A percentile compares a stretch with the other conserved stretches of the same genome.
Conservation (phyloP, 35 echinoderm and acorn worm genomes). For the Ophiothrix spiculata region DNA sequence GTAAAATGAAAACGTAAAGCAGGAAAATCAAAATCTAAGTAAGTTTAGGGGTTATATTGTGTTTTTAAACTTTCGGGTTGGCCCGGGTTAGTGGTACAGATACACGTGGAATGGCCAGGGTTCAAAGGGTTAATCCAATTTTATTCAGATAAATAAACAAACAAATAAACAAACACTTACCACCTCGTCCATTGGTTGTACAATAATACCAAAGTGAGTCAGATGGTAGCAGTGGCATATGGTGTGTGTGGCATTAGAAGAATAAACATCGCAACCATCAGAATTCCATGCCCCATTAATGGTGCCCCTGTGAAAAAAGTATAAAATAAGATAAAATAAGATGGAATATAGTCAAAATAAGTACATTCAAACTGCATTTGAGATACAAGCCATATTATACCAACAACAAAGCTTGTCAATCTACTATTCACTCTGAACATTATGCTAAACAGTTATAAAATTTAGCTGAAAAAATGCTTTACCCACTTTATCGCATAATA, state of each 20-base stretch:
- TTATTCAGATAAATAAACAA: too few species aligned
- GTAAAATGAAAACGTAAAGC: too few species aligned
- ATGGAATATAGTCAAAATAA: background rate
- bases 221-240: constrained; percentile 83
- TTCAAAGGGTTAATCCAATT: too few species aligned
- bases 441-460: background rate
- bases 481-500: background rate
- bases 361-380: too few species aligned
- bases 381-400: too few species aligned
- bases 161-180: too few species aligned
- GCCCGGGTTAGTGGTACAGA: too few species aligned
- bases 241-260: constrained; percentile 39
- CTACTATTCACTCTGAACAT: background rate
- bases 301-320: constrained; percentile 34
- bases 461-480: background rate
- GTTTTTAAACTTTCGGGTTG: too few species aligned
- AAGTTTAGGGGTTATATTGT: too few species aligned
- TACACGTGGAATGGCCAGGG: too few species aligned
- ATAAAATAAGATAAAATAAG: background rate
- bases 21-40: too few species aligned
- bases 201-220: constrained; percentile 65
- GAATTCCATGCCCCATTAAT: constrained; percentile 72
- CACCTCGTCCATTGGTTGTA: constrained; percentile 35
- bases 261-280: constrained; percentile 51
- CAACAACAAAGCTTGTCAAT: too few species aligned